A percentile compares a stretch with the other conserved stretches of the same genome.
Conservation (phyloP, 1,140 invertebrate genomes). For the Thrips palmi region DNA sequence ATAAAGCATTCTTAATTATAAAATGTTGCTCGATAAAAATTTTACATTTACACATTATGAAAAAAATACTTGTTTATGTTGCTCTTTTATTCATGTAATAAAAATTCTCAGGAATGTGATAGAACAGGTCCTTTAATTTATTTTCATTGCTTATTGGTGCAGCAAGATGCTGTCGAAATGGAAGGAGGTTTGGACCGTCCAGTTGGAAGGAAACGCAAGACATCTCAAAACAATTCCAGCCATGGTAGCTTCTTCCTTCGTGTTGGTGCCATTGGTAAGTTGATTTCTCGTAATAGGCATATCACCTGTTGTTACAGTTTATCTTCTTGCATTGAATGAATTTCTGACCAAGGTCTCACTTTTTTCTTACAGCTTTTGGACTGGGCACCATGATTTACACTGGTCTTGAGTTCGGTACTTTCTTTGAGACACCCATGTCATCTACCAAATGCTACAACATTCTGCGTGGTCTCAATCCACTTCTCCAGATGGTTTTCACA, state of each 20-base stretch:
- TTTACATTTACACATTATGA: too few relatives aligned
- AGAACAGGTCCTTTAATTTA: too few relatives aligned
- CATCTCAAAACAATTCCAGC: constrained; percentile 78
- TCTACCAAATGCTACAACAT: constrained; percentile 83
- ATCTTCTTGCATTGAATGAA: not conserved
- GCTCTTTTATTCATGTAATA: too few relatives aligned
- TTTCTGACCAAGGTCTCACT: constrained; percentile 1
- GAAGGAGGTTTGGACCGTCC: constrained; percentile 47
- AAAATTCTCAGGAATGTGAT: too few relatives aligned
- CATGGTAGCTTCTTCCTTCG: constrained; percentile 92
- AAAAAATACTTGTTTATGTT: too few relatives aligned
- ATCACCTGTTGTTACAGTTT: not conserved
- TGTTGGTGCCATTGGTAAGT: constrained; percentile 83
- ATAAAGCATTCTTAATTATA: too few relatives aligned
- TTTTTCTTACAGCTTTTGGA: constrained; percentile 63
- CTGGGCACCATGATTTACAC: constrained; percentile 95
- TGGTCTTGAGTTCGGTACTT: constrained; percentile 83
- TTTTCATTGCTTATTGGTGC: too few relatives aligned
- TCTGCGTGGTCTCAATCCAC: constrained; percentile 71
- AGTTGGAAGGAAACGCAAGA: constrained; percentile 61
- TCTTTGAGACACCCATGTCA: constrained; percentile 76
- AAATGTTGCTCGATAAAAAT: too few relatives aligned
- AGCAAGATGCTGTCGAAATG: constrained; percentile 37
- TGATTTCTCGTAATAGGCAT: not conserved
- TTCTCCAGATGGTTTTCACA: constrained; percentile 90